Percentiles rank a stretch among this genome's conserved stretches.
Conservation (phyloP, 2,888 invertebrate species). For the Holacanthella duospinosa region DNA sequence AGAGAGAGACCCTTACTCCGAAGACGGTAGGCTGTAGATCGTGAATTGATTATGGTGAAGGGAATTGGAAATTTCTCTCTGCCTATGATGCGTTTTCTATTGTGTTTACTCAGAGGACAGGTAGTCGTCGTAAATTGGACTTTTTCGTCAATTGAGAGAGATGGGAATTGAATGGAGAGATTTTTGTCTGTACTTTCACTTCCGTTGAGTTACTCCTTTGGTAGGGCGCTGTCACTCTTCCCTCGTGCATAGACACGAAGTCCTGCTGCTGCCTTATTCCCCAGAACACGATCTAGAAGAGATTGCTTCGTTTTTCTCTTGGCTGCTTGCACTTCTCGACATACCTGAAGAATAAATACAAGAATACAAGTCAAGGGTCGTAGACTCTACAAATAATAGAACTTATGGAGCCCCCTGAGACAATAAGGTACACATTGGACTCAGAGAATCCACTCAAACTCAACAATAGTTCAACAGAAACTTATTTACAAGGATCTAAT, state of each 20-base stretch:
- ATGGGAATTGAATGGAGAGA: conserved; percentile 2
- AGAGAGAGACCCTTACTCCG: too few relatives aligned
- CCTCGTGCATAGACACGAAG: conserved; percentile 66
- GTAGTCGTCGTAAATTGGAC: neutral
- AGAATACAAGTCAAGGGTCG: neutral
- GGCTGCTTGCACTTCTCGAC: conserved; percentile 66
- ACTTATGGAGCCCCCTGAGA: neutral
- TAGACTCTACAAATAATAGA: neutral
- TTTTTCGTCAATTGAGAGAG: conserved; percentile 8
- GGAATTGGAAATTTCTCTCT: neutral
- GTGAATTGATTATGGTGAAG: neutral
- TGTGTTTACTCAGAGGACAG: neutral
- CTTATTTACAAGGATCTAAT: too few relatives aligned
- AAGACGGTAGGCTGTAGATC: too few relatives aligned
- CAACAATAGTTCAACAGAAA: too few relatives aligned
- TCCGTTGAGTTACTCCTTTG: conserved; percentile 54
- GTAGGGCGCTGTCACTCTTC: conserved; percentile 78
- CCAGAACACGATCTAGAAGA: conserved; percentile 69
- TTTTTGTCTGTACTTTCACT: neutral
- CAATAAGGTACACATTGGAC: too few relatives aligned
- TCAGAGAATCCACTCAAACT: neutral
- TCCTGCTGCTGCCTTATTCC: conserved; percentile 46
- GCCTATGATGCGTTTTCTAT: neutral
- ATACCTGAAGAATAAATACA: conserved; percentile 40
- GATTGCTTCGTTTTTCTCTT: conserved; percentile 76